Evolutionary conservation across 2,888 invertebrate genomes (phyloP), one percentile per base, ranked within the genome.

Genomic region (Hyalella azteca): DNA sequence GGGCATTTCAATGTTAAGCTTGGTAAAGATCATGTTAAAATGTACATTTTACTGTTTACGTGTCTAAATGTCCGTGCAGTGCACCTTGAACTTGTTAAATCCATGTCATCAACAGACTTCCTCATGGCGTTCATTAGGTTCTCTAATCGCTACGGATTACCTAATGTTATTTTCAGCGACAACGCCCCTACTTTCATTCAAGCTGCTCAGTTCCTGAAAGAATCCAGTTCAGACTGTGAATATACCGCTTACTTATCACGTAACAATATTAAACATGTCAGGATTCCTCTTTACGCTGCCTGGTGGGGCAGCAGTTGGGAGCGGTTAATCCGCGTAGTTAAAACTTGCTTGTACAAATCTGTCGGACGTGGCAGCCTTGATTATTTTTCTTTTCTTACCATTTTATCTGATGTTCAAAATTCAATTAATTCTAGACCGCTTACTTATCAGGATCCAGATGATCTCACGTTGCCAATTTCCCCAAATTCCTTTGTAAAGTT

Each of bases 321-420:
- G 22, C 11, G 59, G n/a, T 26, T 59, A 29, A 59, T 59, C 11
- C 9, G 59, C 7, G 29, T 29, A 26, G n/a, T 59, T 19, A 59
- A 59, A 29, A 59, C 9, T 59, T 59, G 59, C 29, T 29, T 59
- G n/a, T 59, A 59, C 59, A 59, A 59, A n/a, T 26, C 59, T 59
- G 11, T 59, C 9, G 59, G 59, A 13, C 9, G 59, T 15, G 22
- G 59, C 11, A 19, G 22, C 7, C 7, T 59, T 13, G 59, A 59
- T 9, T 59, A 59, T n/a, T 59, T 59, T n/a, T 9, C 29, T 59
- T 59, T 59, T 11, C 11, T 59, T 15, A 59, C 59, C n/a, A 9
- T 59, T 15, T 9, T 59, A 9, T 59, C 59, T 26, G 59, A 59
- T 45, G n/a, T n/a, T n/a, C n/a, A n/a, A n/a, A n/a, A n/a, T n/a